These are phyloP conservation scores for Phataginus tricuspis DNA, from an alignment of 2,797 vertebrate species.

Conservation along the genomic window DNA sequence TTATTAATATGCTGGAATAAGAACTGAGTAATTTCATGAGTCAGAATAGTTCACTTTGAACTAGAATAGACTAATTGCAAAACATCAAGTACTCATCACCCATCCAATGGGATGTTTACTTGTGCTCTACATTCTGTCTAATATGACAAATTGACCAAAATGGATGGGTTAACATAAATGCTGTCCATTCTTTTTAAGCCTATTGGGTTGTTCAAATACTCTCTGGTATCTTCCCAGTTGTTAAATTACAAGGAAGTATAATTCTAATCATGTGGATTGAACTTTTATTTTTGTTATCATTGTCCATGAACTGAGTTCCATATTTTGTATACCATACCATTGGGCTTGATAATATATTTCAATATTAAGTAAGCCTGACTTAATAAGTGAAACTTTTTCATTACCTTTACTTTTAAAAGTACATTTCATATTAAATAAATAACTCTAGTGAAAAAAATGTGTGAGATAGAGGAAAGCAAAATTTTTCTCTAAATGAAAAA, in stretches of 20 bases:
- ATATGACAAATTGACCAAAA: neutral
- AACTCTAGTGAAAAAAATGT: constrained; percentile 5
- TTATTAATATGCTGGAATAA: neutral
- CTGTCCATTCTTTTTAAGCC: neutral
- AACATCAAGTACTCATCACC: neutral
- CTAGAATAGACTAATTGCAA: neutral
- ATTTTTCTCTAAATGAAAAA: neutral
- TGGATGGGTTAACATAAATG: neutral
- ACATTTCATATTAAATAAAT: neutral
- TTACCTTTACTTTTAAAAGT: neutral
- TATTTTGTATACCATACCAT: neutral
- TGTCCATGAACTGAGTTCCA: neutral
- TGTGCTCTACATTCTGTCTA: neutral
- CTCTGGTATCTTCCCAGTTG: neutral
- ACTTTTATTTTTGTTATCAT: neutral
- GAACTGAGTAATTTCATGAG: neutral
- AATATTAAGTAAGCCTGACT: neutral
- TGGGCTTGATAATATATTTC: neutral
- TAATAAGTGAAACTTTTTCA: neutral
- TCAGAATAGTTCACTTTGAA: neutral
- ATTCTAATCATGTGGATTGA: neutral
- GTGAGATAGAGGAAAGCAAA: neutral
- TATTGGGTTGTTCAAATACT: neutral
- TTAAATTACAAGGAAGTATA: neutral
- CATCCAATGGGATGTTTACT: neutral